Evolutionary conservation across 2,888 invertebrate species (phyloP), one percentile per base, ranked within the genome.

Genomic region (Temnothorax ravouxi): DNA sequence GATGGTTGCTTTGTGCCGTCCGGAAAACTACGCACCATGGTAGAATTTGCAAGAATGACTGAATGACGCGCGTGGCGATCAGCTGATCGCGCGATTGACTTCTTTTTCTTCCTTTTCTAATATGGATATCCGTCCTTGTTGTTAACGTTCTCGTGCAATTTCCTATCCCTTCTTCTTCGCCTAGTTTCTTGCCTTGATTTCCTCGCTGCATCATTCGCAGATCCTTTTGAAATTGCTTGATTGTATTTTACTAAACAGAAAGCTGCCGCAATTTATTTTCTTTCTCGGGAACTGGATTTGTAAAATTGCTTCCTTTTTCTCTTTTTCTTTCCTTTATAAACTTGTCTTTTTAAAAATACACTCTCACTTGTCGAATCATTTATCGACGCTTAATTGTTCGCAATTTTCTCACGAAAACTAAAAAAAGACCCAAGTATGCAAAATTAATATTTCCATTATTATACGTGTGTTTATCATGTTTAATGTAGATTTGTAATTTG

Each of bases 81-180:
- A 74, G 74, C 44, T 75, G 47, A 75, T 74, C 34, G n/a, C 15
- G 8, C 8, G 21, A 34, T n/a, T 9, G n/a, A 1, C 25, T n/a
- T 62, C 11, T 9, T 15, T 56, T 13, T 4, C 8, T 74, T 41
- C 25, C 18, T 47, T 21, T 38, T 21, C 34, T 34, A 21, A 15
- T 38, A 21, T 34, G 1, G 15, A 61, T 15, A 38, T 13, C 8
- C 6, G 21, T 64, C 34, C 15, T 38, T 21, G 41, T 64, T 29
- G 29, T 64, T 13, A 41, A 13, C 29, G 6, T 21, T 29, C 21
- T 50, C 29, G 2, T 0, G 11, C 29, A 29, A 0, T 38, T 41
- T 21, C 21, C 38, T 71, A 41, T 15, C 6, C 2, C 38, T 47
- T 21, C 15, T 15, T 61, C 8, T 61, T 29, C 6, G 54, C 8